A percentile compares a stretch with the other conserved stretches of the same genome.
Conservation (phyloP, 2,888 invertebrate genomes). For the Cephus pygmeus region DNA sequence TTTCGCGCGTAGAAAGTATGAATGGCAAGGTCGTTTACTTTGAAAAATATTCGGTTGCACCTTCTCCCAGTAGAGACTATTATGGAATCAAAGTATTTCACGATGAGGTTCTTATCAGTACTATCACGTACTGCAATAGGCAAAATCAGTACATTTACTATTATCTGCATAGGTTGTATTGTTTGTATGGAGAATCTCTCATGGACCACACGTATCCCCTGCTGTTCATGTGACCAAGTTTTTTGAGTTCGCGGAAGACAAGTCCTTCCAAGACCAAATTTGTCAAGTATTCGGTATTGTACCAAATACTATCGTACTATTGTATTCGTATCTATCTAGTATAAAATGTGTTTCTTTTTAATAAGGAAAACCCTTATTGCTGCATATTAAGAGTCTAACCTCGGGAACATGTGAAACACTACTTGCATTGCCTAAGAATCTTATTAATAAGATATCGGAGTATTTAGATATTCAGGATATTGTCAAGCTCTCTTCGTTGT, state of each 20-base stretch:
- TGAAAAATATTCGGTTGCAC: slow-evolving; percentile 56
- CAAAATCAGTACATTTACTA: not conserved
- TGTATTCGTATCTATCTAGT: not conserved
- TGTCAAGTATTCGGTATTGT: slow-evolving; percentile 49
- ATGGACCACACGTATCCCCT: slow-evolving; percentile 53
- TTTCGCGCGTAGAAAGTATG: slow-evolving; percentile 36
- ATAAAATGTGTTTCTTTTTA: slow-evolving; percentile 4
- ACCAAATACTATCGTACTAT: not conserved
- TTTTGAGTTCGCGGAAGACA: slow-evolving; percentile 42
- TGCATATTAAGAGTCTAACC: slow-evolving; percentile 32
- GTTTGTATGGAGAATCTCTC: slow-evolving; percentile 55
- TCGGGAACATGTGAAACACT: slow-evolving; percentile 30
- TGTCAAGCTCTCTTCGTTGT: slow-evolving; percentile 33
- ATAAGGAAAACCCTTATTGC: slow-evolving; percentile 36
- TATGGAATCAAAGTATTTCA: slow-evolving; percentile 51
- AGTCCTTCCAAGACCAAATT: slow-evolving; percentile 48
- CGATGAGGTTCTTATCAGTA: slow-evolving; percentile 41
- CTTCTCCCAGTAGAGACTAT: slow-evolving; percentile 59
- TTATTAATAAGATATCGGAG: slow-evolving; percentile 32
- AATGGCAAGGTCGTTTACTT: slow-evolving; percentile 42
- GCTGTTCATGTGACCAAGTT: slow-evolving; percentile 35
- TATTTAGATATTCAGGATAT: slow-evolving; percentile 39
- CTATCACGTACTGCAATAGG: not conserved
- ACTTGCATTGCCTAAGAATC: slow-evolving; percentile 38
- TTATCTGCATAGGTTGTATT: slow-evolving; percentile 46